Evolutionary conservation across 2,797 vertebrate species (phyloP), one percentile per base, ranked within the genome.

Genomic region (Danio tinwini): DNA sequence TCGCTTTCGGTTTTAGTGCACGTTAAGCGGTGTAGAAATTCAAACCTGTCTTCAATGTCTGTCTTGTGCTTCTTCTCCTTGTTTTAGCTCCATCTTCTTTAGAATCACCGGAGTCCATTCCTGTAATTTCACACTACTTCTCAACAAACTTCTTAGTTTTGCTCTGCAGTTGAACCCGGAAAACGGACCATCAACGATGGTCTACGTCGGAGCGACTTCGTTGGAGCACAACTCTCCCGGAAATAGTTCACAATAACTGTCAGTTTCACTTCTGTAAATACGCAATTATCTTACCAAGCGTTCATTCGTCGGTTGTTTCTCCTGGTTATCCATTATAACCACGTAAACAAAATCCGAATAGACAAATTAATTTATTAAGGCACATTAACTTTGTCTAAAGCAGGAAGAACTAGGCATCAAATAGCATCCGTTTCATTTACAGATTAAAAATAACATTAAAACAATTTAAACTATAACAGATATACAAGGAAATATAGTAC

Each of bases 91-190:
- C 0, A 1, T 52, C 42, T 7, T 12, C 55, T 77, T 80, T 77
- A 55, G 78, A 74, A n/a, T n/a, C 56, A 0, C 45, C 37, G 0
- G 85, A 47, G 76, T 91, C 88, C 92, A 93, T 93, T 64, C 81
- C 7, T n/a, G 37, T 74, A 29, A 45, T 49, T 63, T 69, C 1
- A 44, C 37, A 72, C 10, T 5, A 49, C 61, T 73, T 69, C 53
- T 61, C 61, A 45, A 12, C 3, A 73, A 82, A 84, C 37, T 82
- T 80, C 42, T 65, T 37, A 7, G 14, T 10, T 40, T 53, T 77
- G 11, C n/a, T 44, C 2, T 14, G 37, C 37, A 19, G 62, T 64
- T 19, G 21, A 49, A 50, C 12, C 16, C 77, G 42, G 40, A 78
- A 85, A 17, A 0, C 68, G 21, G 44, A 71, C 69, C 70, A 56